Conservation (phyloP, 1,140 invertebrate species). For the Rhagoletis zephyria region DNA sequence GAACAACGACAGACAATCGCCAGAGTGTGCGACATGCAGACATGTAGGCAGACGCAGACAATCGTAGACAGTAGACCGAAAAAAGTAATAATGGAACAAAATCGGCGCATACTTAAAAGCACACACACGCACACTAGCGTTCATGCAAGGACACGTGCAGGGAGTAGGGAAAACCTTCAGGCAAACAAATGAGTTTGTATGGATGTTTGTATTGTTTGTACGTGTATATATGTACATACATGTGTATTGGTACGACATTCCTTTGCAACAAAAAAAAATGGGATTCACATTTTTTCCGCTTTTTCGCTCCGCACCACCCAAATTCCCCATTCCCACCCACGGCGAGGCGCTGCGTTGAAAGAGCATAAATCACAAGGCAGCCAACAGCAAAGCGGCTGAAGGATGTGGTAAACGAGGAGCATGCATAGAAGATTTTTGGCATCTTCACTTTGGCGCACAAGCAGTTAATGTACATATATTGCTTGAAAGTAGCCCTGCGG, state of each 20-base stretch:
- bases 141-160: neutral
- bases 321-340: neutral
- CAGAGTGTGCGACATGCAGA: neutral
- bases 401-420: neutral
- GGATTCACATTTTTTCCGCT: conserved; percentile 43
- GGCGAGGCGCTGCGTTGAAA: neutral
- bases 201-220: neutral
- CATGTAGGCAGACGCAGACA: conserved; percentile 31
- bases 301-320: neutral
- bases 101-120: neutral
- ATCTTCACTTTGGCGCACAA: neutral
- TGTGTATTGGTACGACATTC: neutral
- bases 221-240: neutral
- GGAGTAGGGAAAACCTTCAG: neutral
- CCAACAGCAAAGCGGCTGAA: neutral
- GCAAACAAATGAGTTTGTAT: neutral
- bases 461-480: neutral
- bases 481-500: too few relatives aligned
- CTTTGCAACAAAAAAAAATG: conserved; percentile 20
- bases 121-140: neutral
- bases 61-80: neutral
- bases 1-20: neutral
- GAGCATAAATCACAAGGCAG: conserved; percentile 24
- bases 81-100: conserved; percentile 29
- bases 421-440: neutral